These are phyloP conservation scores for Caenorhabditis remanei DNA, from an alignment of 1,140 invertebrate species.

Conservation along the genomic window DNA sequence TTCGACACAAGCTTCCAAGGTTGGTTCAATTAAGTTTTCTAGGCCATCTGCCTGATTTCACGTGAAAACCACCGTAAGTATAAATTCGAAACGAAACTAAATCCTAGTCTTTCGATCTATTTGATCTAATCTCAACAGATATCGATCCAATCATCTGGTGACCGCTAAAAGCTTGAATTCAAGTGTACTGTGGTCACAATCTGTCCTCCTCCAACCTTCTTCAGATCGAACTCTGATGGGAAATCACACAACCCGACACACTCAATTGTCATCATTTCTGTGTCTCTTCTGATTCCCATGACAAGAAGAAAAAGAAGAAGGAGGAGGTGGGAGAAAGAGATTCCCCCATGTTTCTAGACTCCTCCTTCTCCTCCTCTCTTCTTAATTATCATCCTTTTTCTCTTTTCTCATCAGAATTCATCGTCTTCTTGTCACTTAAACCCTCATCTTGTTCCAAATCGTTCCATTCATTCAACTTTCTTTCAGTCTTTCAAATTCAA, in stretches of 20 bases:
- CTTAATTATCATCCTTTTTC: constrained; percentile 50
- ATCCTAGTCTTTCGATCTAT: too few species aligned
- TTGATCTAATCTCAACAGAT: too few species aligned
- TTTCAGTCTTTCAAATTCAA: neutral
- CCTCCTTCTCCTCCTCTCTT: neutral
- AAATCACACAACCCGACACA: constrained; percentile 44
- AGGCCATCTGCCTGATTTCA: too few species aligned
- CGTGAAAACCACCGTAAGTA: too few species aligned
- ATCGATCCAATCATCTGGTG: too few species aligned
- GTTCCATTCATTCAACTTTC: constrained; percentile 80
- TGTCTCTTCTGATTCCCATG: too few species aligned
- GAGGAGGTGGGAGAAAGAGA: neutral
- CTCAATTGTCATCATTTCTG: constrained; percentile 29
- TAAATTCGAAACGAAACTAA: too few species aligned
- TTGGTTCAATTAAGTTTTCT: too few species aligned
- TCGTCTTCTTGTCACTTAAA: neutral
- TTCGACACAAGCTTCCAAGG: too few species aligned
- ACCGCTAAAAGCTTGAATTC: too few species aligned
- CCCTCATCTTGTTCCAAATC: constrained; percentile 81
- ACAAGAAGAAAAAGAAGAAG: neutral
- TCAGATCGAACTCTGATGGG: constrained; percentile 13
- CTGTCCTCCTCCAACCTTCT: too few species aligned
- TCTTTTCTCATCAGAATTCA: neutral
- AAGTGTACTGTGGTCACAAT: too few species aligned
- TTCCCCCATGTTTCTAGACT: neutral